Evolutionary conservation across 2,113 vertebrate species (phyloP).

Genomic region (Gavialis gangeticus): DNA sequence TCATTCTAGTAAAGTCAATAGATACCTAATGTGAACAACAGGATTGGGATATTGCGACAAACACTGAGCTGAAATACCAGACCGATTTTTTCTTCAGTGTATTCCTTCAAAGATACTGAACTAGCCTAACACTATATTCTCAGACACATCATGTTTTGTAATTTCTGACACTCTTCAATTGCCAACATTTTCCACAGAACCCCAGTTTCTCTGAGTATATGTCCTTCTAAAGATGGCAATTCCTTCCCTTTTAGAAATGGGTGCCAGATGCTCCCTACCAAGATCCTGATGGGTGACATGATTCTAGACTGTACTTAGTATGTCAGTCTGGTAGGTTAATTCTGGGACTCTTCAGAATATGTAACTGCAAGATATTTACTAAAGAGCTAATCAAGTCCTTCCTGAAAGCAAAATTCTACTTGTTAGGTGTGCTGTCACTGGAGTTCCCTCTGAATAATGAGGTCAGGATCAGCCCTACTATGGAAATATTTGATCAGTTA

Average conservation of each 20-base stretch:
- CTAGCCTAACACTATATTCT: not conserved
- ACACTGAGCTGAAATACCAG: not conserved
- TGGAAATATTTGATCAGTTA: not conserved
- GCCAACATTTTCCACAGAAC: not conserved
- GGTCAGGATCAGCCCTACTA: not conserved
- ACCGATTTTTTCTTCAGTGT: not conserved
- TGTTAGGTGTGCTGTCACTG: not conserved
- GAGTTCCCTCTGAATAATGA: not conserved
- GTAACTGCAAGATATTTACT: not conserved
- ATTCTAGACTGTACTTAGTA: constrained; percentile 63
- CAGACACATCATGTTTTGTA: not conserved
- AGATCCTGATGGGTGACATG: not conserved
- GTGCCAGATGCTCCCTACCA: not conserved
- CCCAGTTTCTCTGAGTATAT: not conserved
- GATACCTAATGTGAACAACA: not conserved
- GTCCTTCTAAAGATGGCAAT: constrained; percentile 36
- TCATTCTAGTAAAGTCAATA: not conserved
- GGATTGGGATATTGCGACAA: too few relatives aligned
- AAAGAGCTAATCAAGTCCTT: constrained; percentile 24
- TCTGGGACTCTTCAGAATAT: constrained; percentile 46
- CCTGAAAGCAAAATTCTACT: not conserved
- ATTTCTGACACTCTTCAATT: not conserved
- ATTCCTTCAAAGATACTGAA: not conserved
- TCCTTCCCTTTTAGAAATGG: not conserved
- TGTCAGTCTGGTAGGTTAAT: constrained; percentile 51